Base-by-base conservation (phyloP, 2,113 vertebrate species). In the Sclerurus mexicanus region DNA sequence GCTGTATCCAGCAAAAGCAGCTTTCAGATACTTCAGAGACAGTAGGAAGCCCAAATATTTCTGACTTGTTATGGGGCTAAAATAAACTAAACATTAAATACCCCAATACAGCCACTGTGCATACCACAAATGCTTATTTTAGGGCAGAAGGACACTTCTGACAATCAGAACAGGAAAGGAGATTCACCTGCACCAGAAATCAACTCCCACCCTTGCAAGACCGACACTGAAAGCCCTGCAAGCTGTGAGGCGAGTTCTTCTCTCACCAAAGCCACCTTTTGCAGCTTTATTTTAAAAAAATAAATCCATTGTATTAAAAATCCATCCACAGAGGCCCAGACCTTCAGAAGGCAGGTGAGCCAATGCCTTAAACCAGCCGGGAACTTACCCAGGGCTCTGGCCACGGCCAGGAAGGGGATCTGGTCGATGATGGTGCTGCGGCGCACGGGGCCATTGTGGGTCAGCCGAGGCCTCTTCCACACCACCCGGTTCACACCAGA, bases 381-480 rank as follows among this genome's bases (percentile, higher is more conserved):
- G 5, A 4, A 96, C 98, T 98, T 96, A 99, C 98, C 98, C 8
- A 99, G 98, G 4, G 99, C 99, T 74, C 99, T 98, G 58, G 99
- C 99, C 66, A 99, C 99, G 3, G 99, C 99, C 93, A 99, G 97
- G 95, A 99, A 99, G 0, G 99, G 99, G 64, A 99, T 99, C 97
- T 99, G 99, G 96, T 99, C 99, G 7, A 99, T 99, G 85, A 99
- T 98, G 0, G 99, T 99, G 97, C 99, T 99, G 71, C 99, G 98
- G 75, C 99, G 98, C 89, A 99, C 99, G 2, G 99, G 99, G 31
- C 99, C 99, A 1, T 99, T 99, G 97, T 99, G 99, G 58, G 97
- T 98, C 63, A 99, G 98, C 8, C 99, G 98, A 9, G 99, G 99
- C 58, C 99, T 98, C 97, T 99, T 99, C 99, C 99, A 99, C 59